These are phyloP conservation scores for Chlorops oryzae DNA, from an alignment of 1,140 invertebrate species.

Conservation along the genomic window DNA sequence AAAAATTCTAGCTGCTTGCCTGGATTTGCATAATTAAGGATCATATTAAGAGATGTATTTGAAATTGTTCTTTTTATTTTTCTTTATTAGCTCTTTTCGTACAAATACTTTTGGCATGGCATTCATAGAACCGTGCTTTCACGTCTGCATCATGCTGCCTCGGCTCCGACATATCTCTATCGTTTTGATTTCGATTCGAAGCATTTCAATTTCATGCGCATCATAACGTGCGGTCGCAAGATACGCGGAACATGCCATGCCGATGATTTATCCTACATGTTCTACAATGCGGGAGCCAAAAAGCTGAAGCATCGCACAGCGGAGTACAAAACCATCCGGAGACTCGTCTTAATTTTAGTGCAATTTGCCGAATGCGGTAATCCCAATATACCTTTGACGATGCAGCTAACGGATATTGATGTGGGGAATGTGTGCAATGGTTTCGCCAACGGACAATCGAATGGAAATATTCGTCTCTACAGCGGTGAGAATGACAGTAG, in stretches of 20 bases:
- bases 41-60: too few species aligned
- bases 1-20: too few species aligned
- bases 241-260: constrained; percentile 53
- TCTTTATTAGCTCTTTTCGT: constrained; percentile 37
- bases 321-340: constrained; percentile 45
- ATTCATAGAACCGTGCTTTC: constrained; percentile 45
- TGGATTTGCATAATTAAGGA: too few species aligned
- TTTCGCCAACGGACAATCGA: too few species aligned
- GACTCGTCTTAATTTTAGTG: constrained; percentile 44
- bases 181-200: constrained; percentile 48
- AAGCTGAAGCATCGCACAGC: constrained; percentile 42
- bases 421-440: too few species aligned
- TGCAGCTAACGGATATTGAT: neutral
- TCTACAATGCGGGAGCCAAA: constrained; percentile 50
- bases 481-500: too few species aligned
- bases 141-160: constrained; percentile 34
- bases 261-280: constrained; percentile 62
- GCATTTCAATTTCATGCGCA: constrained; percentile 39
- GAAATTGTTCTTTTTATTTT: neutral
- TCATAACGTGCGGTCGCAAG: constrained; percentile 47
- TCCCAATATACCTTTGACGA: constrained; percentile 27
- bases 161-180: constrained; percentile 48
- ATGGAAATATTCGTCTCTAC: too few species aligned
- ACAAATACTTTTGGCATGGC: constrained; percentile 48
- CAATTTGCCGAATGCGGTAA: constrained; percentile 47